Evolutionary conservation across 1,140 invertebrate genomes (phyloP).

Genomic region (Solenopsis fugax): DNA sequence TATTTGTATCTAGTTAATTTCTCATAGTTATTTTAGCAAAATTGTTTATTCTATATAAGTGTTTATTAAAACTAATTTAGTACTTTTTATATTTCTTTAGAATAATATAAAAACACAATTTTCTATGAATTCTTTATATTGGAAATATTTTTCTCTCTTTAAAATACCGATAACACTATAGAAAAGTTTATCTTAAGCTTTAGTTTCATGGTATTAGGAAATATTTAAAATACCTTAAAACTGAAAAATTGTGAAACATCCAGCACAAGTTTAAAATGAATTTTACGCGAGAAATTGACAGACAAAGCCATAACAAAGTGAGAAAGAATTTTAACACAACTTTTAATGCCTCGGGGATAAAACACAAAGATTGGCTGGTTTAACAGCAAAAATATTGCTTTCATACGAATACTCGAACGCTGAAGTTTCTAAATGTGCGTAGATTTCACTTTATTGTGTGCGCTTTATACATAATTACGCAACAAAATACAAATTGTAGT

Average conservation of each 20-base stretch:
- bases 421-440: neutral
- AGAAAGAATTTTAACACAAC: slow-evolving; percentile 9
- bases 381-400: slow-evolving; percentile 13
- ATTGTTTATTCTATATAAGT: no score
- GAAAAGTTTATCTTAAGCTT: neutral
- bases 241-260: slow-evolving; percentile 9
- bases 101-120: no score
- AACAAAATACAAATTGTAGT: neutral
- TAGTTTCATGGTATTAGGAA: neutral
- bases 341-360: neutral
- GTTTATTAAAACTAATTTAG: no score
- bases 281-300: slow-evolving; percentile 14
- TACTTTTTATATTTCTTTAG: no score
- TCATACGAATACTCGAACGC: neutral
- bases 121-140: neutral
- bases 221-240: neutral
- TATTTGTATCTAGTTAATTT: no score
- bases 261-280: slow-evolving; percentile 1
- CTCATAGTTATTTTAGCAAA: no score
- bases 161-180: neutral
- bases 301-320: neutral
- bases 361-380: slow-evolving; percentile 40
- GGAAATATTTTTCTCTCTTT: neutral
- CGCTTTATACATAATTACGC: neutral
- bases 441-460: neutral